A percentile compares a stretch with the other conserved stretches of the same genome.
Conservation (phyloP, 2,888 invertebrate species). For the Acrobeloides nanus region DNA sequence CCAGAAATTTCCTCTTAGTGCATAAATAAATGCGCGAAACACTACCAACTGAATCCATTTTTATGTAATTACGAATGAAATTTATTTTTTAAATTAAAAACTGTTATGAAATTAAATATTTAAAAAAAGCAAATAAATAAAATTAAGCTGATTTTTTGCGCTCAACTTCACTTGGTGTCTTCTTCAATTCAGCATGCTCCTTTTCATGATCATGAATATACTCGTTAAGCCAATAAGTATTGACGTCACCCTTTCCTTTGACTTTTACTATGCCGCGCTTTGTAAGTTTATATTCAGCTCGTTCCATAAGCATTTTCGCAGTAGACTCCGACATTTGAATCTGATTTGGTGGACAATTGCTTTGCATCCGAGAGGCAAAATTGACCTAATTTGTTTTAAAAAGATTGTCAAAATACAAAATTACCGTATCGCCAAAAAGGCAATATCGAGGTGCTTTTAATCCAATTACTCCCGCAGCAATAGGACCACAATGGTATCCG, state of each 20-base stretch:
- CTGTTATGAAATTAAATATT: no score
- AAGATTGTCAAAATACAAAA: neutral
- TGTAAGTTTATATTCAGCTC: constrained; percentile 27
- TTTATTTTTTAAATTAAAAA: no score
- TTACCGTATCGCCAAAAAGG: constrained; percentile 49
- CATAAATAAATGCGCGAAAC: no score
- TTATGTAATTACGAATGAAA: no score
- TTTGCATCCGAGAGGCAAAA: constrained; percentile 52
- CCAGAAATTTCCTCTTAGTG: no score
- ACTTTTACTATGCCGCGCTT: constrained; percentile 49
- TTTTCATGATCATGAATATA: constrained; percentile 26
- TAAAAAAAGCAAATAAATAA: no score
- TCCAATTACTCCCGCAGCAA: constrained; percentile 48
- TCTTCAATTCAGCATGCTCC: no score
- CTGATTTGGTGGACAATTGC: constrained; percentile 49
- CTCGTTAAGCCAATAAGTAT: constrained; percentile 51
- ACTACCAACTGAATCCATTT: no score
- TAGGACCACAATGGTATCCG: constrained; percentile 46
- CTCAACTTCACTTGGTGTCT: no score
- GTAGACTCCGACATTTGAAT: constrained; percentile 42
- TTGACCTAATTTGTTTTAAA: constrained; percentile 24
- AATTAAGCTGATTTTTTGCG: no score
- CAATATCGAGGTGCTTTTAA: constrained; percentile 44
- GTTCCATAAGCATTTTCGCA: constrained; percentile 28
- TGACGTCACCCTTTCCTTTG: constrained; percentile 52